phyloP scores from a whole-genome alignment of 2,797 vertebrate genomes.

The Buphagus erythrorhynchus region DNA sequence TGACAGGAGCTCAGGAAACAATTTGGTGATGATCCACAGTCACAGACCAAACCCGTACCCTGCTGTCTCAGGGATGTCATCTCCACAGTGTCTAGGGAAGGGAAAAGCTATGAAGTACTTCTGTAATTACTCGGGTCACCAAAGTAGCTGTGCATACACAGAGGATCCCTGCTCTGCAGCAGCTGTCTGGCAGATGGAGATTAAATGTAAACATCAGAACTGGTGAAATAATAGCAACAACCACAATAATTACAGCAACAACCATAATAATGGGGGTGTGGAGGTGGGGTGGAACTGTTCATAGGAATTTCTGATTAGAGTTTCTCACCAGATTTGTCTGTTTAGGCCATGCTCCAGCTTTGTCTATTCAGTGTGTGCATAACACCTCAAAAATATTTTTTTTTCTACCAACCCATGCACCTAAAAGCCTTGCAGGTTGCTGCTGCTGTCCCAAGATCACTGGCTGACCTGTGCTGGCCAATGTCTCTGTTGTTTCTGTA shows the following conservation, averaged over 20 bases:
- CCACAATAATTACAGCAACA: background rate
- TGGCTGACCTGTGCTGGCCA: background rate
- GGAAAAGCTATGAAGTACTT: background rate
- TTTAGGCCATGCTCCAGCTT: background rate
- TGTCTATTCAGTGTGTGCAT: background rate
- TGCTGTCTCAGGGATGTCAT: background rate
- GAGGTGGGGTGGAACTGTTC: rapidly evolving
- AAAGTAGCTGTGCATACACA: background rate
- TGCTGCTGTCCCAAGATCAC: background rate
- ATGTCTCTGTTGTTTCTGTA: background rate
- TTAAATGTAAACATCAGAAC: background rate
- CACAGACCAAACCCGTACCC: background rate
- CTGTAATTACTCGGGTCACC: background rate
- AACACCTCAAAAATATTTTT: background rate
- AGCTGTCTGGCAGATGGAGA: slow-evolving; percentile 10
- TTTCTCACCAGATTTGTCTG: background rate
- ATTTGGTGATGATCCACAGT: background rate
- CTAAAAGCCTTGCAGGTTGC: background rate
- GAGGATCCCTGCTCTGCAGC: background rate
- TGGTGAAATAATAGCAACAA: background rate
- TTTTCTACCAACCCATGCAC: background rate
- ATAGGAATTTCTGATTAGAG: background rate
- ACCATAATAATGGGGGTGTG: background rate
- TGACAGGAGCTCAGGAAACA: background rate
- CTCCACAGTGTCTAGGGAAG: background rate